phyloP scores from a whole-genome alignment of 2,113 vertebrate genomes.

The Cinclus cinclus region DNA sequence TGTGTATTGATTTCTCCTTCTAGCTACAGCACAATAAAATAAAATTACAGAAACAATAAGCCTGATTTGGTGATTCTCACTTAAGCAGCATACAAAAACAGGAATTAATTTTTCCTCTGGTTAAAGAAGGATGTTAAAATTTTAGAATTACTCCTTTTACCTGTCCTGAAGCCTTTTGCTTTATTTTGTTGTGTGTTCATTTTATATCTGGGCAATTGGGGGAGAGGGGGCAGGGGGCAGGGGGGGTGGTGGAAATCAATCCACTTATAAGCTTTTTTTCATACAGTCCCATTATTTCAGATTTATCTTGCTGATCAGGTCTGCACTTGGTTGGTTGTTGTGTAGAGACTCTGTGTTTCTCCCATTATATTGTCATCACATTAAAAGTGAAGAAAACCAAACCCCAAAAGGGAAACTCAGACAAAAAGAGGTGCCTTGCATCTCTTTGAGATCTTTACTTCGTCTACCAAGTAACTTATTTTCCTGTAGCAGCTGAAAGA shows the following conservation, averaged over 20 bases:
- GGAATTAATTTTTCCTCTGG: neutral
- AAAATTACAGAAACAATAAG: neutral
- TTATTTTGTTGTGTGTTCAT: neutral
- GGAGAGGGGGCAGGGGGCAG: no score
- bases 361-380: neutral
- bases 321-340: neutral
- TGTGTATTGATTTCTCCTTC: conserved; percentile 11
- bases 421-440: neutral
- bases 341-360: neutral
- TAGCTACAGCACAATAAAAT: neutral
- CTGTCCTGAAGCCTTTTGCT: neutral
- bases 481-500: neutral
- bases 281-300: neutral
- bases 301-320: neutral
- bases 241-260: neutral
- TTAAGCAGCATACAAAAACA: neutral
- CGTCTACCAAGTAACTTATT: neutral
- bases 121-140: neutral
- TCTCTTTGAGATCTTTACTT: neutral
- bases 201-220: neutral
- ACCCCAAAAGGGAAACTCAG: neutral
- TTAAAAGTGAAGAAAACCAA: neutral
- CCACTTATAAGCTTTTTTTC: neutral
- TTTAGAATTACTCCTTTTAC: neutral
- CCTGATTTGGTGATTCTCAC: neutral